Evolutionary conservation across 2,888 invertebrate species (phyloP).

Genomic region (Criorhina ranunculi): DNA sequence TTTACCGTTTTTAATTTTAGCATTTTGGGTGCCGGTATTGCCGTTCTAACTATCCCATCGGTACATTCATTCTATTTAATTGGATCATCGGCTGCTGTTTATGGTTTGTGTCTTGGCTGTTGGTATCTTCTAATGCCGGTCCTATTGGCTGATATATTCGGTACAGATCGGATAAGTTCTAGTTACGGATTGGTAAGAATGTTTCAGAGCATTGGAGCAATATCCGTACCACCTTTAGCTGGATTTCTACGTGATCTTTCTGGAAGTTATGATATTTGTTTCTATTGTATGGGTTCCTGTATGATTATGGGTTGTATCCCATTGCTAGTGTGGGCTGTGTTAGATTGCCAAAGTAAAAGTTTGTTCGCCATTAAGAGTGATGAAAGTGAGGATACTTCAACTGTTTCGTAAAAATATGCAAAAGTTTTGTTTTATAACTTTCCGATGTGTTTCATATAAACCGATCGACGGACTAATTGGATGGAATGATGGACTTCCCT

Average conservation of each 20-base stretch:
- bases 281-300: slow-evolving; percentile 91
- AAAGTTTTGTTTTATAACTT: slow-evolving; percentile 35
- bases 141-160: slow-evolving; percentile 90
- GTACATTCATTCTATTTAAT: slow-evolving; percentile 88
- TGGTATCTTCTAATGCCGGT: slow-evolving; percentile 92
- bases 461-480: not conserved
- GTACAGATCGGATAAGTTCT: slow-evolving; percentile 90
- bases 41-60: slow-evolving; percentile 89
- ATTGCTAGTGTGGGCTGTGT: slow-evolving; percentile 85
- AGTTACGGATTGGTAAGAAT: slow-evolving; percentile 91
- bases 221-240: slow-evolving; percentile 90
- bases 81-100: slow-evolving; percentile 88
- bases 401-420: slow-evolving; percentile 79
- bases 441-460: not conserved
- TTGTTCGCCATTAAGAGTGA: slow-evolving; percentile 80
- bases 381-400: slow-evolving; percentile 82
- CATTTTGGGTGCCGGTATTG: slow-evolving; percentile 89
- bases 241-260: slow-evolving; percentile 89
- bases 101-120: slow-evolving; percentile 90
- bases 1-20: slow-evolving; percentile 83
- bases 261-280: slow-evolving; percentile 89
- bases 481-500: not conserved
- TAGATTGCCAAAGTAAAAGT: slow-evolving; percentile 81
- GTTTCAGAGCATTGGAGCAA: slow-evolving; percentile 91
- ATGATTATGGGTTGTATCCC: slow-evolving; percentile 90